Evolutionary conservation across 2,797 vertebrate genomes (phyloP).

Genomic region (Hoplostethus mediterraneus): DNA sequence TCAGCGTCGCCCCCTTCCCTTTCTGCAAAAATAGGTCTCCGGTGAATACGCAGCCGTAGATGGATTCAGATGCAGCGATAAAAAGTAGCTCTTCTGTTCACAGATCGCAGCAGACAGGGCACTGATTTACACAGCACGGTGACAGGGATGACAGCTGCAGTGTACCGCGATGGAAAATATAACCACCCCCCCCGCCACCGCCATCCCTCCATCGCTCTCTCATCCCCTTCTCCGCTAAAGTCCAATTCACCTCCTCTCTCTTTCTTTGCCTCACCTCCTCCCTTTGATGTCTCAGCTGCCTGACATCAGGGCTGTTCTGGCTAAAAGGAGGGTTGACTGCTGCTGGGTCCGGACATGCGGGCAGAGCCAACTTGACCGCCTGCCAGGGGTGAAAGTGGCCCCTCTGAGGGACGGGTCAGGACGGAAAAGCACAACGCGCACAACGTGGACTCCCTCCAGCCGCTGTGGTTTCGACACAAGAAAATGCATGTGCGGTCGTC

Average conservation of each 20-base stretch:
- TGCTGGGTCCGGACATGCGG: background rate
- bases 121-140: slow-evolving; percentile 76
- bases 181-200: slow-evolving; percentile 15
- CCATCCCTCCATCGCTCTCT: slow-evolving; percentile 2
- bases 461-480: slow-evolving; percentile 14
- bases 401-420: slow-evolving; percentile 27
- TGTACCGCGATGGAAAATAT: slow-evolving; percentile 80
- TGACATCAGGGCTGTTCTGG: slow-evolving; percentile 6
- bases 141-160: slow-evolving; percentile 81
- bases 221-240: slow-evolving; percentile 34
- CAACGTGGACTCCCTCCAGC: slow-evolving; percentile 23
- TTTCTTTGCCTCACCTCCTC: slow-evolving; percentile 34
- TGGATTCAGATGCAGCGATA: slow-evolving; percentile 53
- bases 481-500: slow-evolving; percentile 22
- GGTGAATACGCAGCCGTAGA: slow-evolving; percentile 55
- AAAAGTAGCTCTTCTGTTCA: slow-evolving; percentile 42
- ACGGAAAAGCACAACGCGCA: background rate
- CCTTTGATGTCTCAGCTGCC: slow-evolving; percentile 24
- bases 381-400: slow-evolving; percentile 4
- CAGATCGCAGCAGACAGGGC: slow-evolving; percentile 57
- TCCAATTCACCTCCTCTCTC: slow-evolving; percentile 31
- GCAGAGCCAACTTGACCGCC: background rate
- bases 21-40: slow-evolving; percentile 58
- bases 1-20: slow-evolving; percentile 33
- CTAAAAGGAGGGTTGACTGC: slow-evolving; percentile 16